These are phyloP conservation scores for Heteronetta atricapilla DNA, from an alignment of 2,113 vertebrate genomes.

Conservation along the genomic window DNA sequence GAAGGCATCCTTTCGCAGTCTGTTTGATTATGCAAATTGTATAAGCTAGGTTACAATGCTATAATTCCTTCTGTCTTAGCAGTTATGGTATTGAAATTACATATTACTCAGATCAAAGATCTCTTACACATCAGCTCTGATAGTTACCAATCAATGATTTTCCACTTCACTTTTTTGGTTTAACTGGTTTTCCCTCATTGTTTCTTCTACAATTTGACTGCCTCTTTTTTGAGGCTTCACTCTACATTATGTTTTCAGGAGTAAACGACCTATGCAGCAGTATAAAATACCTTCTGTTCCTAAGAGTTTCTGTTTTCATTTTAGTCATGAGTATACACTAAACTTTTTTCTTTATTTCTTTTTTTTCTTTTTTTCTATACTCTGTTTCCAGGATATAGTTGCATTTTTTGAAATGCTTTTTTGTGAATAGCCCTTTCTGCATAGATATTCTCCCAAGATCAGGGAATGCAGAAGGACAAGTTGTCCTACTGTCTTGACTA, in stretches of 20 bases:
- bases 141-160: neutral
- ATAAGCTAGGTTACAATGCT: neutral
- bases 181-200: neutral
- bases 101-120: neutral
- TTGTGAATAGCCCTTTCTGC: neutral
- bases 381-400: neutral
- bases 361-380: neutral
- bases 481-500: neutral
- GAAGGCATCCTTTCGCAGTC: neutral
- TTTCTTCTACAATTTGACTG: neutral
- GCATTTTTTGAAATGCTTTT: fast-evolving
- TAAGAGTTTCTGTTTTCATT: neutral
- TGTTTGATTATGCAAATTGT: neutral
- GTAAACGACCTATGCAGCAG: neutral
- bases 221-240: neutral
- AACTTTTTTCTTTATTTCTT: neutral
- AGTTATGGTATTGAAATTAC: neutral
- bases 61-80: neutral
- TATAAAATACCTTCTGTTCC: neutral
- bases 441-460: neutral
- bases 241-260: neutral
- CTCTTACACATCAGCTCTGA: neutral
- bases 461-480: neutral
- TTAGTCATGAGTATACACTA: neutral
- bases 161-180: neutral